Conservation (phyloP, 2,888 invertebrate species). For the Andrena dorsata region DNA sequence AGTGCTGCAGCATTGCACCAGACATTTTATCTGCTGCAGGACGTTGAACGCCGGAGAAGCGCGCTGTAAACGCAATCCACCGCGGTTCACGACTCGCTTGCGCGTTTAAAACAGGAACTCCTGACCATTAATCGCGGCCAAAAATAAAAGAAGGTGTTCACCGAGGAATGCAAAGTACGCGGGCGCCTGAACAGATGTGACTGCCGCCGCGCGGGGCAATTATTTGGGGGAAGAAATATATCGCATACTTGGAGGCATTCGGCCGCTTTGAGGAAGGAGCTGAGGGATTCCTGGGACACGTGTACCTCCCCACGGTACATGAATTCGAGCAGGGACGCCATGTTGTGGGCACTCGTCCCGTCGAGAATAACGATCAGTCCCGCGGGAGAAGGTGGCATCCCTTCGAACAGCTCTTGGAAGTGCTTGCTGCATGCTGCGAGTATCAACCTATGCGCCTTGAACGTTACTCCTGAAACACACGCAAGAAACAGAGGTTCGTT, state of each 20-base stretch:
- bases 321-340: slow-evolving; percentile 95
- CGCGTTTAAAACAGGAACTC: slow-evolving; percentile 46
- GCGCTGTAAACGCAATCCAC: background rate
- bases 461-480: slow-evolving; percentile 91
- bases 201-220: slow-evolving; percentile 55
- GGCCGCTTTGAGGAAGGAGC: slow-evolving; percentile 96
- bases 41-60: background rate
- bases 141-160: slow-evolving; percentile 47
- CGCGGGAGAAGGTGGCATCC: slow-evolving; percentile 92
- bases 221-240: slow-evolving; percentile 58
- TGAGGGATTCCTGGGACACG: slow-evolving; percentile 95
- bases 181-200: slow-evolving; percentile 31
- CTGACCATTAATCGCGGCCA: slow-evolving; percentile 50
- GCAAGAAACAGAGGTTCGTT: slow-evolving; percentile 11
- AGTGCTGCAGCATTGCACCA: background rate
- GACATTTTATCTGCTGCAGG: slow-evolving; percentile 2
- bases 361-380: slow-evolving; percentile 95
- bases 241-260: slow-evolving; percentile 92
- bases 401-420: slow-evolving; percentile 95
- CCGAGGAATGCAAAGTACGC: slow-evolving; percentile 23
- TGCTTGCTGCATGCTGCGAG: slow-evolving; percentile 97
- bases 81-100: background rate
- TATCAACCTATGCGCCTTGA: slow-evolving; percentile 96
- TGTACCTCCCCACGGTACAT: slow-evolving; percentile 98
- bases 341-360: slow-evolving; percentile 95